phyloP scores from a whole-genome alignment of 1,140 invertebrate species.

The Drosophila bifasciata region DNA sequence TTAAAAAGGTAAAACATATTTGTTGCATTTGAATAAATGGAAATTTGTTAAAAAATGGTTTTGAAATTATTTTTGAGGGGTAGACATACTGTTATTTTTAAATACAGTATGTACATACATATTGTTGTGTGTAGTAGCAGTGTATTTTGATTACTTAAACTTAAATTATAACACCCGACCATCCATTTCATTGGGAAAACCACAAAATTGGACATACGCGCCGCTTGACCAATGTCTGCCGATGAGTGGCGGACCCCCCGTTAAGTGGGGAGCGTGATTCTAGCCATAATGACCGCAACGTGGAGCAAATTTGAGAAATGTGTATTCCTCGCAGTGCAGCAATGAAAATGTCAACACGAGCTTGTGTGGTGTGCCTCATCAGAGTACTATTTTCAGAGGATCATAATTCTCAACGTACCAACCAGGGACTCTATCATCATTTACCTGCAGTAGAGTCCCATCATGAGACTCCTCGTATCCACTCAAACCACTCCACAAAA shows the following conservation, averaged over 20 bases:
- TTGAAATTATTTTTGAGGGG: no score
- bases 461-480: no score
- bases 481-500: constrained; percentile 1
- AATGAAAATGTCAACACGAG: constrained; percentile 49
- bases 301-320: constrained; percentile 17
- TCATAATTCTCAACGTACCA: background rate
- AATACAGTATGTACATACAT: no score
- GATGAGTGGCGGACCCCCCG: background rate
- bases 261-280: background rate
- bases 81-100: no score
- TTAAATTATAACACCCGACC: background rate
- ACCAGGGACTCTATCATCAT: background rate
- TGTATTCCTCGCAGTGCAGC: constrained; percentile 12
- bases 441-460: no score
- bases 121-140: background rate
- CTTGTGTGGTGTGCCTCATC: background rate
- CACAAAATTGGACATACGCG: constrained; percentile 34
- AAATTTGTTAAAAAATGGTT: no score
- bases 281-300: constrained; percentile 41
- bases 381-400: no score
- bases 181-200: background rate
- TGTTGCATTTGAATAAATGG: no score
- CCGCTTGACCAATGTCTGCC: constrained; percentile 2
- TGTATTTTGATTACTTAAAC: background rate
- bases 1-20: no score